A percentile compares a stretch with the other conserved stretches of the same genome.
These are phyloP conservation scores for Indri indri DNA, from an alignment of 2,113 vertebrate species.

Conservation along the genomic window DNA sequence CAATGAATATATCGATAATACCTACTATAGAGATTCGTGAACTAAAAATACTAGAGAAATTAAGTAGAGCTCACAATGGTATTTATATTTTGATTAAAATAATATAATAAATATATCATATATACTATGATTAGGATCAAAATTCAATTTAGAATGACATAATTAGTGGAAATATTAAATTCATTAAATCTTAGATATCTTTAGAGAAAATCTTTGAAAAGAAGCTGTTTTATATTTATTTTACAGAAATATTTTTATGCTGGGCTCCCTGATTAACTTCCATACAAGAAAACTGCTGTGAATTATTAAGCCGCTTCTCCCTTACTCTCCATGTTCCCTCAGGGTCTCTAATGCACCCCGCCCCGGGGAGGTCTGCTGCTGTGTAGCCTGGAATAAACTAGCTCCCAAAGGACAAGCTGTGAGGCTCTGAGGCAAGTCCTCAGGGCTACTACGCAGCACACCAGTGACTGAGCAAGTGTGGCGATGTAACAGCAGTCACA, in stretches of 20 bases:
- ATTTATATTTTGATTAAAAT: neutral
- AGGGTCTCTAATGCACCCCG: neutral
- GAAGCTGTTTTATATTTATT: neutral
- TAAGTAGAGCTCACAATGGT: neutral
- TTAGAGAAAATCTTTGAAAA: neutral
- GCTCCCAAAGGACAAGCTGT: neutral
- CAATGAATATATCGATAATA: neutral
- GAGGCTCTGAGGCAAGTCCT: neutral
- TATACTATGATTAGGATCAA: neutral
- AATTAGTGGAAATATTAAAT: neutral
- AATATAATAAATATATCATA: neutral
- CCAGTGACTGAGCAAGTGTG: neutral
- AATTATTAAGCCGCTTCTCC: neutral
- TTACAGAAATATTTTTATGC: neutral
- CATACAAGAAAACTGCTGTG: neutral
- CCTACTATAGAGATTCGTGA: neutral
- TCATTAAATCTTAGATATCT: neutral
- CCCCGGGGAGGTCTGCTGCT: neutral
- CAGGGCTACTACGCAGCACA: neutral
- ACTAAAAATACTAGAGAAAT: neutral
- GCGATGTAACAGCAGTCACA: neutral
- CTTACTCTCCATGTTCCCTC: neutral
- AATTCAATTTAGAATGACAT: neutral
- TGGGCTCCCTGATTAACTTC: neutral
- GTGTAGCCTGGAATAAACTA: neutral